These are phyloP conservation scores for Antechinus stuartii DNA, from an alignment of 2,113 vertebrate species.

Conservation along the genomic window DNA sequence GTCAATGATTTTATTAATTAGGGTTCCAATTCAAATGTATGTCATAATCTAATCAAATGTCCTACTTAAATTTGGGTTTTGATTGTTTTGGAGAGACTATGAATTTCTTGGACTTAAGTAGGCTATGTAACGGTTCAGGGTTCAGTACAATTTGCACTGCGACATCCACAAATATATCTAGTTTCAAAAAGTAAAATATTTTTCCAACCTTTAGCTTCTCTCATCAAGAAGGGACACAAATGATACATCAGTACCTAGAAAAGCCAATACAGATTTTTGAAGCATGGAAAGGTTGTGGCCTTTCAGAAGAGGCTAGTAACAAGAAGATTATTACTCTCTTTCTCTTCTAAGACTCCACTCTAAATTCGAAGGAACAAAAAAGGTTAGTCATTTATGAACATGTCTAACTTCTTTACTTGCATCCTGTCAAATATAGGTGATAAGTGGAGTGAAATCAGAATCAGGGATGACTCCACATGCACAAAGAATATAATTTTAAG, in stretches of 20 bases:
- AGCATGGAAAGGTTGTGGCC: not conserved
- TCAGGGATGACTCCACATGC: not conserved
- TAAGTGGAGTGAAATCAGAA: not conserved
- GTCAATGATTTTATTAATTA: not conserved
- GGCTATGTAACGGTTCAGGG: not conserved
- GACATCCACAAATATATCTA: not conserved
- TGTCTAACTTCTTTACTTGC: not conserved
- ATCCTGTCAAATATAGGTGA: not conserved
- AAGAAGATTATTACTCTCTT: not conserved
- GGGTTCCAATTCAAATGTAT: not conserved
- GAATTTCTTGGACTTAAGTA: not conserved
- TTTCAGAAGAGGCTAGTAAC: not conserved
- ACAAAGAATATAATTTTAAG: not conserved
- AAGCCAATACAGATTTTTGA: not conserved
- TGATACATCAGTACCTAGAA: not conserved
- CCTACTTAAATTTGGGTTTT: not conserved
- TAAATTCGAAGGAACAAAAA: not conserved
- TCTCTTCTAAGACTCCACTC: not conserved
- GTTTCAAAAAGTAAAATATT: not conserved
- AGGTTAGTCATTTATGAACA: not conserved
- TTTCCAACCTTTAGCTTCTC: not conserved
- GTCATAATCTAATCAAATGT: not conserved
- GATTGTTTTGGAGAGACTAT: not conserved
- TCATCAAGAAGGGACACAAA: not conserved
- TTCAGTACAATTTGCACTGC: not conserved